Base-by-base conservation (phyloP, 2,797 vertebrate genomes). In the Phataginus tetradactyla region DNA sequence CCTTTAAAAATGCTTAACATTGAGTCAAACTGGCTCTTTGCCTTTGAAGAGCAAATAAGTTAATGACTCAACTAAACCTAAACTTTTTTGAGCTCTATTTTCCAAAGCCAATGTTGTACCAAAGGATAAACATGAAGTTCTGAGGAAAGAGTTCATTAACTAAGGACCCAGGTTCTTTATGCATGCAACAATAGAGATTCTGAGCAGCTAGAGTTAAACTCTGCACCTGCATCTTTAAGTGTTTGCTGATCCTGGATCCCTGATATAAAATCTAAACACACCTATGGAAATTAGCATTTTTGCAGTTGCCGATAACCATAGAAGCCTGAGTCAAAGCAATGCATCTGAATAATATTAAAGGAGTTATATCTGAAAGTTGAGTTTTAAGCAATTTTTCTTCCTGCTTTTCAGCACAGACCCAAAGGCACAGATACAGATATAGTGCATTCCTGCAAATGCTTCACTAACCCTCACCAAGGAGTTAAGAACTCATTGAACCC, bases 11-110 rank as follows among this genome's bases (percentile, higher is more conserved):
- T 32, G 53, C 27, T 63, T 49, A 79, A 59, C 59, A 51, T n/a
- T 57, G 53, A 51, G 21, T 92, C 75, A 53, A 45, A 69, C 10
- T 34, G 37, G 34, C 12, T 45, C 53, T 86, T 92, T 81, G 27
- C 23, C 25, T 55, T 80, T 74, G 57, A 84, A 90, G 29, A 72
- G 55, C 23, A 93, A 69, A 75, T 69, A 80, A 39, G 23, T 77
- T 34, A 83, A 83, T 12, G 27, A 75, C 64, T 95, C 86, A 45
- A 72, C 20, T 87, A 55, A 45, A 55, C 66, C 74, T n/a, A 86
- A 66, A 9, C 13, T n/a, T 85, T 95, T 77, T 49, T 39, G 51
- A 95, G 29, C 29, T 75, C 21, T 90, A 2, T 93, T 71, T 66
- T 45, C 83, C 17, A 29, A 93, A 87, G 45, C 64, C 21, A 39